Evolutionary conservation across 2,797 vertebrate genomes (phyloP).

Genomic region (Acanthurus tractus): DNA sequence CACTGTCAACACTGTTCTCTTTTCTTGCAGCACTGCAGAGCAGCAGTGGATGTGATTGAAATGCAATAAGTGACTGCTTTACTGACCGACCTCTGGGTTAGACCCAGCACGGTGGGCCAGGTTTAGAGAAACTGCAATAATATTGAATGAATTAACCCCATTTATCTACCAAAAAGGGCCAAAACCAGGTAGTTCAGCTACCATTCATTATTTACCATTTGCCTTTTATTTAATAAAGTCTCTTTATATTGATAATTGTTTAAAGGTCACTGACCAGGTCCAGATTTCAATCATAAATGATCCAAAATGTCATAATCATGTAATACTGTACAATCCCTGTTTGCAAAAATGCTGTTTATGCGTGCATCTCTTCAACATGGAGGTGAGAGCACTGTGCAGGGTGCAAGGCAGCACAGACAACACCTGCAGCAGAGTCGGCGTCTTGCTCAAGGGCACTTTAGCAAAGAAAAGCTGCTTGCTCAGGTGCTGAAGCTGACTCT

Average conservation of each 20-base stretch:
- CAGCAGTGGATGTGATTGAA: conserved; percentile 46
- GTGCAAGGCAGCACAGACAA: conserved; percentile 29
- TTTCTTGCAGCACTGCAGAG: conserved; percentile 42
- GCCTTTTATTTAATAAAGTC: conserved; percentile 42
- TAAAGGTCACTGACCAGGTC: conserved; percentile 17
- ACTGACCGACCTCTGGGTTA: conserved; percentile 49
- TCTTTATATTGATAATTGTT: conserved; percentile 27
- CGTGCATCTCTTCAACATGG: conserved; percentile 10
- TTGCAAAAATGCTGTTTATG: conserved; percentile 23
- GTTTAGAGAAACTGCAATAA: conserved; percentile 66
- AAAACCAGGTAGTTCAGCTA: conserved; percentile 13
- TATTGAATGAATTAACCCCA: conserved; percentile 38
- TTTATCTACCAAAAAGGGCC: conserved; percentile 66
- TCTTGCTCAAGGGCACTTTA: conserved; percentile 35
- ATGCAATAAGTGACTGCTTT: conserved; percentile 82
- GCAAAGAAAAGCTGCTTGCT: neutral
- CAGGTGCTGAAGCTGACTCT: conserved; percentile 22
- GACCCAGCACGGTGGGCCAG: conserved; percentile 30
- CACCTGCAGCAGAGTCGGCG: conserved; percentile 21
- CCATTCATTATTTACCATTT: conserved; percentile 24
- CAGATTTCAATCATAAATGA: conserved; percentile 21
- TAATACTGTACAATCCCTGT: conserved; percentile 24
- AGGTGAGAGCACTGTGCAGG: conserved; percentile 35
- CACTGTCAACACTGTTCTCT: conserved; percentile 59
- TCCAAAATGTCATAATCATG: conserved; percentile 29